Base-by-base conservation (phyloP, 2,888 invertebrate genomes). In the Cheilosia impressa region DNA sequence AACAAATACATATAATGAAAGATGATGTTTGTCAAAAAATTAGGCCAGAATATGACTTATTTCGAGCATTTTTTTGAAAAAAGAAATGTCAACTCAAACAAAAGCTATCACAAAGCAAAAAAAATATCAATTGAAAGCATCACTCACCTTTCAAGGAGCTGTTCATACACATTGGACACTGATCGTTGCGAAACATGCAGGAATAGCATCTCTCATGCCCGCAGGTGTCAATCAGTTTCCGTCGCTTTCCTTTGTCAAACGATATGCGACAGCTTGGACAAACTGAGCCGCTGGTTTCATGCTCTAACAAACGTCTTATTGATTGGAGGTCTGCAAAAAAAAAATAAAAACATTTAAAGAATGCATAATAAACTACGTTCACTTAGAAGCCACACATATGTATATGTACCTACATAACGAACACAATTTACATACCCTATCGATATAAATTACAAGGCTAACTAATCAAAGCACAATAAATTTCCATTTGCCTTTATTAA, bases 191-290 rank as follows among this genome's bases (percentile, higher is more conserved):
- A 93, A 98, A 97, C 95, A 98, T 96, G 93, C 98, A 98, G 88
- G 97, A 96, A 94, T 98, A 98, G 93, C 98, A 98, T 87, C 98
- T 94, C 92, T 98, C 98, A 94, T 98, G 98, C 88, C 98, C 98
- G 93, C 98, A 98, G 85, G 97, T 96, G 93, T 98, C 98, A 91
- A 98, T 98, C 90, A 98, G 94, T 92, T 97, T 96, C 93, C 98
- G 95, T 93, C 98, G 98, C 93, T 98, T 98, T 93, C 98, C 98
- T 93, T 98, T 97, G 93, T 98, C 98, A 93, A 98, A 98, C 89
- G 98, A 97, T 95, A 97, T 97, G 93, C 96, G 96, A 93, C 97
- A 97, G 92, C 96, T 96, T 88, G 97, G 97, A 93, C 97, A 97
- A 87, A 94, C 94, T 65, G 94, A 94, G 87, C 94, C 94, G 76